phyloP scores from a whole-genome alignment of 1,140 invertebrate genomes.

The Tetramorium parvispinum region DNA sequence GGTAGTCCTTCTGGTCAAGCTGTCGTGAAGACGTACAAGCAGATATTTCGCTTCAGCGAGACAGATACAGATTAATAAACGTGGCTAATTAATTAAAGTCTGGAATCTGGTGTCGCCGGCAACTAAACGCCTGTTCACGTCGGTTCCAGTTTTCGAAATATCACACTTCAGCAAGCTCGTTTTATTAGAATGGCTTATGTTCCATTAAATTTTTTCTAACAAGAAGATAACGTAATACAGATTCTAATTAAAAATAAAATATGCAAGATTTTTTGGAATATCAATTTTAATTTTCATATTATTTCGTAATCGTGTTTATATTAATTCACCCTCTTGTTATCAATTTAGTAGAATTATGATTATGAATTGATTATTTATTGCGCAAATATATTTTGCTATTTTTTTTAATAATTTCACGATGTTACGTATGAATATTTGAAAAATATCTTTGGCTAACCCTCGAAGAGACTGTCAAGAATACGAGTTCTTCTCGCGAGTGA shows the following conservation, averaged over 20 bases:
- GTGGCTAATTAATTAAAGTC: conserved; percentile 20
- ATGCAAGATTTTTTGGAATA: neutral
- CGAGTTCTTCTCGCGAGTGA: neutral
- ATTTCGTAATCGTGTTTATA: neutral
- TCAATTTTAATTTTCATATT: neutral
- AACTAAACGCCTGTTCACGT: conserved; percentile 10
- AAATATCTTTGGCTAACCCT: neutral
- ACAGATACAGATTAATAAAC: conserved; percentile 42
- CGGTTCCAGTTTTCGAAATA: neutral
- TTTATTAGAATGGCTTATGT: neutral
- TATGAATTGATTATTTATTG: neutral
- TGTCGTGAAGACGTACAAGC: neutral
- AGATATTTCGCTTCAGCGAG: conserved; percentile 9
- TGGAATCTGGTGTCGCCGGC: neutral
- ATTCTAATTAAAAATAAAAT: neutral
- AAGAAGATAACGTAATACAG: neutral
- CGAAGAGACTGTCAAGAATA: neutral
- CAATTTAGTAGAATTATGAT: neutral
- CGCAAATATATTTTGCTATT: neutral
- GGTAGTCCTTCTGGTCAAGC: neutral
- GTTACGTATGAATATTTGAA: neutral
- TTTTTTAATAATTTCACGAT: neutral
- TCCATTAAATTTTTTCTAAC: neutral
- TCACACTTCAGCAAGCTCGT: neutral
- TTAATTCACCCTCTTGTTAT: neutral